A percentile compares a stretch with the other conserved stretches of the same genome.
These are phyloP conservation scores for Hestina assimilis DNA, from an alignment of 1,140 invertebrate genomes.

Conservation along the genomic window DNA sequence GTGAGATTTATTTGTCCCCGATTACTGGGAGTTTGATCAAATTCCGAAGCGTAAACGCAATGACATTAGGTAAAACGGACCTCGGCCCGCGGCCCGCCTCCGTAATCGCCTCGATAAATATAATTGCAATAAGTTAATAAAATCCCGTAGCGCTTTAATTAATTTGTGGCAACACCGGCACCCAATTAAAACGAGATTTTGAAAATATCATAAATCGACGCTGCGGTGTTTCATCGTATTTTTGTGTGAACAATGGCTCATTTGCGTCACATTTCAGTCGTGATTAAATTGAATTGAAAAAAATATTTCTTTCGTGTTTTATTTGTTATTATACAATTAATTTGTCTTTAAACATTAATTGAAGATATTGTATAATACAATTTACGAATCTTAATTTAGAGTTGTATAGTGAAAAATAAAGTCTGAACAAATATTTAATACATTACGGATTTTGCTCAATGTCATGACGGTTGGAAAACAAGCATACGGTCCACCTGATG, in stretches of 20 bases:
- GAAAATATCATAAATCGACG: conserved; percentile 34
- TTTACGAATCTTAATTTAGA: too few relatives aligned
- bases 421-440: too few relatives aligned
- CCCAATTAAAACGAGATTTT: conserved; percentile 59
- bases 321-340: too few relatives aligned
- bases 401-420: too few relatives aligned
- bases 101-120: conserved; percentile 63
- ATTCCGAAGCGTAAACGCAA: conserved; percentile 54
- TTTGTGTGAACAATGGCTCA: conserved; percentile 23
- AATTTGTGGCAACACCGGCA: conserved; percentile 61
- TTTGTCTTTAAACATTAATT: too few relatives aligned
- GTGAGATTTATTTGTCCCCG: conserved; percentile 68
- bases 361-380: too few relatives aligned
- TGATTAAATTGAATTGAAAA: conserved; percentile 14
- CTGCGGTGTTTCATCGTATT: conserved; percentile 12
- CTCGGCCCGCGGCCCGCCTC: conserved; percentile 28
- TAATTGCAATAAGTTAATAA: conserved; percentile 75
- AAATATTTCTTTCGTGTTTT: conserved; percentile 6
- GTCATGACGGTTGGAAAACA: too few relatives aligned
- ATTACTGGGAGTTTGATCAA: conserved; percentile 67
- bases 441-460: too few relatives aligned
- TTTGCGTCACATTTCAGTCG: conserved; percentile 11
- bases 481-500: too few relatives aligned
- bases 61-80: conserved; percentile 39
- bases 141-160: conserved; percentile 64